phyloP scores from a whole-genome alignment of 2,888 invertebrate genomes.

The Spicauda simplicius region DNA sequence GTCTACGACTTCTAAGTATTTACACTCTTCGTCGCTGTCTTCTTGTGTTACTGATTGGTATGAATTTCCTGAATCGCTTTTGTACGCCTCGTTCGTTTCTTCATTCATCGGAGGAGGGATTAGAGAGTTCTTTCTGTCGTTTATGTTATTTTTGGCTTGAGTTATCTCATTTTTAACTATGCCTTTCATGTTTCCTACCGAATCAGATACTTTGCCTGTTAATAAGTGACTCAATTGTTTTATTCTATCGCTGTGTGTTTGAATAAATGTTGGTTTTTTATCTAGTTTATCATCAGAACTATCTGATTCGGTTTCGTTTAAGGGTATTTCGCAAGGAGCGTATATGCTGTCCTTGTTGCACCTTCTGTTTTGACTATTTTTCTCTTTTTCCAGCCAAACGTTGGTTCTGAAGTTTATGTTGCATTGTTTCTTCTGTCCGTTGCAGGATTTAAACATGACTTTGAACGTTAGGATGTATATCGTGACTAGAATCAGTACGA shows the following conservation, averaged over 20 bases:
- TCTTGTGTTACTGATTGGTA: constrained; percentile 54
- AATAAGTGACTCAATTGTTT: constrained; percentile 63
- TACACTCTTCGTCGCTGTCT: constrained; percentile 70
- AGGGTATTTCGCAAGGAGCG: constrained; percentile 70
- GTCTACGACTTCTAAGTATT: constrained; percentile 75
- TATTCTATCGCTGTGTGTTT: constrained; percentile 59
- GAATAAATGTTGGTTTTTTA: constrained; percentile 49
- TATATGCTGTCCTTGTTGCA: constrained; percentile 58
- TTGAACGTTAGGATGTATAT: constrained; percentile 74
- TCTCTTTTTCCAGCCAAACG: constrained; percentile 54
- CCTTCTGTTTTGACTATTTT: constrained; percentile 30
- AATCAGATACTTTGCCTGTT: constrained; percentile 68
- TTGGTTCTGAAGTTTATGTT: constrained; percentile 54
- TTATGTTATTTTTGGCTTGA: constrained; percentile 51
- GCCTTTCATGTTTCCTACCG: constrained; percentile 63
- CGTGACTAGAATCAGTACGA: constrained; percentile 80
- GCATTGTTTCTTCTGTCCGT: constrained; percentile 50
- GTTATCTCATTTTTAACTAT: constrained; percentile 56
- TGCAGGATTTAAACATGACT: constrained; percentile 71
- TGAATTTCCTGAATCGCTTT: constrained; percentile 54
- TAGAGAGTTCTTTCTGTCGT: constrained; percentile 58
- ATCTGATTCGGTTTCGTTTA: constrained; percentile 62
- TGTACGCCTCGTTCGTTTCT: constrained; percentile 56
- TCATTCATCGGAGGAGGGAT: constrained; percentile 50
- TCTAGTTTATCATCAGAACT: constrained; percentile 51